Conservation (phyloP, 2,113 vertebrate genomes). For the Origma solitaria region DNA sequence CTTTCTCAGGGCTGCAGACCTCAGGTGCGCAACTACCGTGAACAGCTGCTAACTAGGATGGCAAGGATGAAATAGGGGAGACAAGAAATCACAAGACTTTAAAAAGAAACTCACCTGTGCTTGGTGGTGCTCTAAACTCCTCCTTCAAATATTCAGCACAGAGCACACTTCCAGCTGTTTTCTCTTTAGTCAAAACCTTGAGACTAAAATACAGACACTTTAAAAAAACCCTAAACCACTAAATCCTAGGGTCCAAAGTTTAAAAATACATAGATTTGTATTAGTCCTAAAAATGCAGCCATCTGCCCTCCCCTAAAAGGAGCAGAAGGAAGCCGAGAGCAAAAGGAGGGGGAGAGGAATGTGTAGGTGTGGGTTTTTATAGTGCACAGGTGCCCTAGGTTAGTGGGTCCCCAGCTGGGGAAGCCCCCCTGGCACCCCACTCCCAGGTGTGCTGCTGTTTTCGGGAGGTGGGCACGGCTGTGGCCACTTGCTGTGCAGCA, state of each 20-base stretch:
- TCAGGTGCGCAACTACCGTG: accelerated
- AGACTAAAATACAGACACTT: neutral
- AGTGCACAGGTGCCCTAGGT: neutral
- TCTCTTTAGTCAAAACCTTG: neutral
- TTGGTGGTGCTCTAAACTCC: neutral
- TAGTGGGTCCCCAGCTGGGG: neutral
- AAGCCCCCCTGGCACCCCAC: accelerated
- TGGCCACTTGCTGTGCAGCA: neutral
- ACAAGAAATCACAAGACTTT: neutral
- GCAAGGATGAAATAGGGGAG: neutral
- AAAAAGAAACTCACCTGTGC: neutral
- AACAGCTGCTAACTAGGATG: neutral
- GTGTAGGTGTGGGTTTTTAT: neutral
- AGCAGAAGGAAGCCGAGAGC: neutral
- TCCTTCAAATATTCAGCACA: neutral
- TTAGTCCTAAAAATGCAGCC: neutral
- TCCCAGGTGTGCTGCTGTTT: neutral
- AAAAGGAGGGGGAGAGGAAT: accelerated
- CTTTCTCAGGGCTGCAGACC: neutral
- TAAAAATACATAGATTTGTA: neutral
- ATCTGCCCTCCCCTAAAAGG: accelerated
- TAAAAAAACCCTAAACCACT: neutral
- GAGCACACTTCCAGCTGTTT: neutral
- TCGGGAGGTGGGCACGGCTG: accelerated
- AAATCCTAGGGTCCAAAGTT: neutral